These are phyloP conservation scores for Lutraria rhynchaena DNA, from an alignment of 1,140 invertebrate genomes.

Conservation along the genomic window DNA sequence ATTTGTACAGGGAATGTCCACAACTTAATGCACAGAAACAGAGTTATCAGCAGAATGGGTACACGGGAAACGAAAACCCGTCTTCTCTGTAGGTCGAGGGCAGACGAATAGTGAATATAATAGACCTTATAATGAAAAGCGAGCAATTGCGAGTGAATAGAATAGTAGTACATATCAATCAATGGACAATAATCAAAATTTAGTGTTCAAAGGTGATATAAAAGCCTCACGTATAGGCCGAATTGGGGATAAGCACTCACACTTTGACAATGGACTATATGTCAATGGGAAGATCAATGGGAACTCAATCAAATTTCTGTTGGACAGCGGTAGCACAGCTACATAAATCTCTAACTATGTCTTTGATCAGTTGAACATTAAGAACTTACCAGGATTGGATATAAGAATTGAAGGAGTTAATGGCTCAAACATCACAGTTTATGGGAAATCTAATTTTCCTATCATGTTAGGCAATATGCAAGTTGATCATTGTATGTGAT, in stretches of 20 bases:
- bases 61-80: neutral
- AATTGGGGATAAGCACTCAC: neutral
- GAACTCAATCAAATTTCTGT: neutral
- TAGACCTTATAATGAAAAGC: neutral
- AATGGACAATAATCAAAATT: neutral
- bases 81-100: slow-evolving; percentile 13
- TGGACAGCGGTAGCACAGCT: slow-evolving; percentile 1
- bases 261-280: neutral
- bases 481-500: neutral
- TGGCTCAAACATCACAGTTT: neutral
- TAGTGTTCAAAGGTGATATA: neutral
- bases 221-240: neutral
- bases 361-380: neutral
- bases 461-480: neutral
- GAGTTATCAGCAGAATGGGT: neutral
- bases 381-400: neutral
- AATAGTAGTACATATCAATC: neutral
- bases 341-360: neutral
- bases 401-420: neutral
- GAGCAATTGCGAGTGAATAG: neutral
- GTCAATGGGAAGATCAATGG: neutral
- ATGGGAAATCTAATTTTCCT: neutral
- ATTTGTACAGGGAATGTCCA: neutral
- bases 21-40: neutral
- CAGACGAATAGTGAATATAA: neutral